Conservation (phyloP, 2,797 vertebrate genomes). For the Poeciliopsis infans region DNA sequence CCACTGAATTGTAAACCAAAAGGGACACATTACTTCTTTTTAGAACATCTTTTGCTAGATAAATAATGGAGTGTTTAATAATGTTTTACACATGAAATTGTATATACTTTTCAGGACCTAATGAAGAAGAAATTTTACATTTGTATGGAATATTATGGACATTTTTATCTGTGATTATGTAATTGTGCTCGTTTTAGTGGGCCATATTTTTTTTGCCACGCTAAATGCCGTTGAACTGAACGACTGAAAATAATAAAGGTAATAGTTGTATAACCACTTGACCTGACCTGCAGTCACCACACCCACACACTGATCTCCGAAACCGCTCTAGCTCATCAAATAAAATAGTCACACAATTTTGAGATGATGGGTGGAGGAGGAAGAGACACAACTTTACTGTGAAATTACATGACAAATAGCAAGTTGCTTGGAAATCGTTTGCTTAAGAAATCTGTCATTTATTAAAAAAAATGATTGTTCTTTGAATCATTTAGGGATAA, state of each 20-base stretch:
- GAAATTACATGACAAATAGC: neutral
- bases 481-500: neutral
- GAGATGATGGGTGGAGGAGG: neutral
- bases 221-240: neutral
- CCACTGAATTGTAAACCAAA: neutral
- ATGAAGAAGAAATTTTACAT: neutral
- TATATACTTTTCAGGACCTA: neutral
- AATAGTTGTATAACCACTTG: neutral
- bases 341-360: neutral
- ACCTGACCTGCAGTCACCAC: neutral
- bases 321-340: neutral
- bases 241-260: neutral
- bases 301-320: neutral
- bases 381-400: neutral
- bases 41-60: neutral
- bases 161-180: neutral
- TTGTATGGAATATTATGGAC: neutral
- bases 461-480: neutral
- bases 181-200: neutral
- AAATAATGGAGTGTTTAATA: neutral
- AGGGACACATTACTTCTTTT: neutral
- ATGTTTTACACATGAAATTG: neutral
- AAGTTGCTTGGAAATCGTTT: neutral
- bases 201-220: neutral
- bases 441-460: neutral